Base-by-base conservation (phyloP, 2,113 vertebrate genomes). In the Hydropotes inermis region DNA sequence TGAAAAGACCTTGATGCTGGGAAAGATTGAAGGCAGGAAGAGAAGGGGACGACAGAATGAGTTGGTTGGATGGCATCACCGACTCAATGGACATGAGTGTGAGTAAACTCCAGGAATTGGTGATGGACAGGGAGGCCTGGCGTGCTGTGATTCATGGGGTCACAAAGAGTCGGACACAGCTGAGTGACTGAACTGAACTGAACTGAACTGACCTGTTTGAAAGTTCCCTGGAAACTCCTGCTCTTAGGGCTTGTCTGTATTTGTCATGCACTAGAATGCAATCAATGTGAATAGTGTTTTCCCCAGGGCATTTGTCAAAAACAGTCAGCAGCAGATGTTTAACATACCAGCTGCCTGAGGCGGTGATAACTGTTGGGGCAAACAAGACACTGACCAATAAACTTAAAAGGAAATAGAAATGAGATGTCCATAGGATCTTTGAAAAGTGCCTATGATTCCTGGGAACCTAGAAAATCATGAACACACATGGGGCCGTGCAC, bases 261-360 rank as follows among this genome's bases (percentile, higher is more conserved):
- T 90, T 91, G 50, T 79, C 30, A 33, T 50, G 36, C 47, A 39
- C 55, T 7, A 88, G 54, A 96, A 36, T 19, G 33, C 30, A 93
- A 25, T 54, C 45, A 84, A 5, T 45, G 6, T 60, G 36, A 74
- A 83, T 54, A 76, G 23, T 84, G 23, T 92, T 74, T 74, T 92
- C 57, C 52, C 55, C 33, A 84, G 33, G 47, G 27, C 39, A 87
- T 74, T 96, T 76, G 83, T 91, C 83, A 91, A 87, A 94, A 82
- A 91, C 30, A 87, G 82, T 83, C 39, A 85, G 76, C 27, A 89
- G 50, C 45, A 92, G 89, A 95, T 85, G 47, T 84, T 97, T 95
- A 83, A 78, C 61, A 83, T 3, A 92, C 36, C 15, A 94, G 88
- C 60, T 87, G 16, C 52, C 70, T 91, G 58, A 94, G 60, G 27